phyloP scores from a whole-genome alignment of 2,797 vertebrate genomes.

The Falco peregrinus region DNA sequence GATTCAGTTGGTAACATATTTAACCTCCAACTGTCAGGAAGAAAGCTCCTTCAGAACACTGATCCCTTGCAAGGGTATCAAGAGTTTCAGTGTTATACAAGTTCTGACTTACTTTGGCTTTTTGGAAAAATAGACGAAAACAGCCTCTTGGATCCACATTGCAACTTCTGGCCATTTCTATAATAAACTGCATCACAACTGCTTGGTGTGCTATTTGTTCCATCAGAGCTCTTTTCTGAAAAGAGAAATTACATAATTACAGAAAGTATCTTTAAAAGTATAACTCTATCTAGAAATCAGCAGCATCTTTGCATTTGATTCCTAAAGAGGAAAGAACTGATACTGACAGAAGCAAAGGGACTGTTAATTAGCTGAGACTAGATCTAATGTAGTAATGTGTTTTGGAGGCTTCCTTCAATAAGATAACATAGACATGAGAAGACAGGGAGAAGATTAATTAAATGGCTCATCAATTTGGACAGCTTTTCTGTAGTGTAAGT shows the following conservation, averaged over 20 bases:
- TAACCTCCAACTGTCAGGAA: neutral
- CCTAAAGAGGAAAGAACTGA: neutral
- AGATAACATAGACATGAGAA: neutral
- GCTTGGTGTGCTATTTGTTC: conserved; percentile 95
- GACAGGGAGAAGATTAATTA: neutral
- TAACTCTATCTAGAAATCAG: neutral
- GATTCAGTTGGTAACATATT: neutral
- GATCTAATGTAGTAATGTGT: neutral
- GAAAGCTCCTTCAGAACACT: neutral
- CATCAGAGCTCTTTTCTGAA: conserved; percentile 93
- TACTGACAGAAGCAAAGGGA: neutral
- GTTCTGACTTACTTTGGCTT: conserved; percentile 88
- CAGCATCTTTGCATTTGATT: neutral
- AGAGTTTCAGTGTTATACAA: neutral
- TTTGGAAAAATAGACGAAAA: conserved; percentile 95
- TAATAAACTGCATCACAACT: conserved; percentile 95
- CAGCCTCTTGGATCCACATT: conserved; percentile 92
- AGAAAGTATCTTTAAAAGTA: neutral
- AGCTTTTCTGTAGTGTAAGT: conserved; percentile 11
- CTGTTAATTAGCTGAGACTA: neutral
- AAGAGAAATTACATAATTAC: neutral
- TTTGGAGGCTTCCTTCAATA: neutral
- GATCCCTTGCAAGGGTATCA: neutral
- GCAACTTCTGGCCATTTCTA: conserved; percentile 90
- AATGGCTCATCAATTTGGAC: neutral